Evolutionary conservation across 1,140 invertebrate genomes (phyloP), one percentile per base, ranked within the genome.

Genomic region (Charaxes varanes): DNA sequence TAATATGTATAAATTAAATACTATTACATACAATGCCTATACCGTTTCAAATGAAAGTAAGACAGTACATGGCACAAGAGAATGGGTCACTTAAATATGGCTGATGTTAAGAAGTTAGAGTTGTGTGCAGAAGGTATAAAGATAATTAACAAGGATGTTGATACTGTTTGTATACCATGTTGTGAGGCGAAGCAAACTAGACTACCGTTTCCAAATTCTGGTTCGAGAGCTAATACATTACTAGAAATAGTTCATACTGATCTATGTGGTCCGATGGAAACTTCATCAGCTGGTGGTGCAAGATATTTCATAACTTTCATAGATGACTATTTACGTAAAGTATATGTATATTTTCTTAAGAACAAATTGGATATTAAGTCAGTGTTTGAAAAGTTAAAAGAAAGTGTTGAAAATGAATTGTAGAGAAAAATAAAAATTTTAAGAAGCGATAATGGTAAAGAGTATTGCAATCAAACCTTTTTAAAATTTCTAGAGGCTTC

Each of bases 241-340:
- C 47, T 76, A 12, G 61, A 77, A 19, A 22, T 78, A 35, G 41
- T 84, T 3, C 72, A 85, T 50, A 41, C 63, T 1, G 78, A 85
- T 54, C 27, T 82, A 4, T 79, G 70, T 55, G 78, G 83, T 40
- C 78, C 71, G 30, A 32, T 32, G 68, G 62, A 70, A 31, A 62
- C 52, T 2, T 12, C 11, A 7, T 80, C 69, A 27, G 12, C 59
- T 8, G 66, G 72, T 13, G 65, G 63, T 6, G 50, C 46, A 1
- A 53, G 53, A 24, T 85, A 82, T 49, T 72, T 82, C 43, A 40
- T 84, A 7, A 64, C 72, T 2, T 70, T 85, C 36, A 69, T 76
- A 28, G 79, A 86, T 63, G 79, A 86, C 44, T 71, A 16, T 21
- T 44, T 44, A 0, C 14, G 45, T 6, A 54, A 46, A 55, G 41